Base-by-base conservation (phyloP, 2,113 vertebrate species). In the Tragelaphus strepsiceros region DNA sequence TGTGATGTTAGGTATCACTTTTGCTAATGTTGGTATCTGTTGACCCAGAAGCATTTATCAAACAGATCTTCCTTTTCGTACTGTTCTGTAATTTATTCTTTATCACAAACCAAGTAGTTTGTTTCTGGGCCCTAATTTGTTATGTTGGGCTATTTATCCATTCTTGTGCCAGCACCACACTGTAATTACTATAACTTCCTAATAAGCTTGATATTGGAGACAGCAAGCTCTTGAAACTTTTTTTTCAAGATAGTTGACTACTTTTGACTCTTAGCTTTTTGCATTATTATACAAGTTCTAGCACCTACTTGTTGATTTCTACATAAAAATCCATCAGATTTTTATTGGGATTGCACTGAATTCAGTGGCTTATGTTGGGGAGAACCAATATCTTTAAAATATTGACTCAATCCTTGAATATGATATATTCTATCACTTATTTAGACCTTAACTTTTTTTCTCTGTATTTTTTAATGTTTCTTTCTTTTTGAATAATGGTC, bases 171-270 rank as follows among this genome's bases (percentile, higher is more conserved):
- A 80, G n/a, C 26, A 74, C 2, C 6, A 94, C 2, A 51, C 16
- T 81, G 17, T 67, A 62, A 89, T 94, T 83, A 78, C 19, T 80
- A 1, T 88, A 88, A 74, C 13, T 61, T 96, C 7, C 46, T 61
- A 91, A 74, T 49, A 84, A 97, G 16, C 11, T 88, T 88, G 90
- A 30, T 56, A 90, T 90, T 6, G 32, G 17, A 26, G 32, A 82
- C 0, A 92, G 7, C 35, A 93, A 84, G 30, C 93, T 96, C 16
- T 92, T 8, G 32, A 16, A 91, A 49, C 19, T 56, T 58, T 39
- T 91, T 85, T 43, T 92, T 93, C n/a, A 90, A 92, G 54, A 49
- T 39, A 59, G 71, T 58, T 90, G 26, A 78, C 78, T 97, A 90
- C 53, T 81, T 32, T 89, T 64, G 83, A 35, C 14, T 59, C 16